Evolutionary conservation across 2,797 vertebrate species (phyloP).

Genomic region (Sebastes kiyomatsui): DNA sequence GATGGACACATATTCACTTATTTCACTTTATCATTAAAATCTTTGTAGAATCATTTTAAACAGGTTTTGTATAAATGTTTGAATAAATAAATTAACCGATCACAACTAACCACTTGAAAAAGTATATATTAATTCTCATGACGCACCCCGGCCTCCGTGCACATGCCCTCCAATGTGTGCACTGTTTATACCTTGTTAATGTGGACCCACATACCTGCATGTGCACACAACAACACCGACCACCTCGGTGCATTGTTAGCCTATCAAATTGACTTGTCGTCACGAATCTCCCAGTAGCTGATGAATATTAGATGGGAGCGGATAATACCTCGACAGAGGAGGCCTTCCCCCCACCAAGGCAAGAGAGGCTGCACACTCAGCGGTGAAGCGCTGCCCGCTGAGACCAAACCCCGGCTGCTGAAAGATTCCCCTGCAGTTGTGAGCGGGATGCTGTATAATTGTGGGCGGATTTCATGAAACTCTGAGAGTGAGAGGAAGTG

Average conservation of each 20-base stretch:
- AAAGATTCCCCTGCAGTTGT: slow-evolving; percentile 46
- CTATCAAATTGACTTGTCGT: slow-evolving; percentile 64
- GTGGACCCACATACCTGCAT: slow-evolving; percentile 16
- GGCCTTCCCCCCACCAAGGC: slow-evolving; percentile 61
- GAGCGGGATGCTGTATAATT: slow-evolving; percentile 40
- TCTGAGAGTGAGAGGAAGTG: slow-evolving; percentile 9
- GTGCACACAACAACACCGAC: slow-evolving; percentile 44
- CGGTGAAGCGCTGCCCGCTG: slow-evolving; percentile 65
- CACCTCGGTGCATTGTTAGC: slow-evolving; percentile 61
- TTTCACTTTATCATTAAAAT: neutral
- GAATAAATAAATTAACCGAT: neutral
- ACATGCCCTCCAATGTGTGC: slow-evolving; percentile 54
- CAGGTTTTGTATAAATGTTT: neutral
- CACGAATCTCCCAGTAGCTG: slow-evolving; percentile 69
- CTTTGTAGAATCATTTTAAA: neutral
- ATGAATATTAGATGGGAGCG: slow-evolving; percentile 77
- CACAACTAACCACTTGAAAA: neutral
- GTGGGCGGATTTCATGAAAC: slow-evolving; percentile 61
- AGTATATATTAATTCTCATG: neutral
- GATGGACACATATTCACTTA: neutral
- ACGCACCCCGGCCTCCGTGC: neutral
- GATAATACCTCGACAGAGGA: slow-evolving; percentile 69
- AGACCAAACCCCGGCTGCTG: slow-evolving; percentile 53
- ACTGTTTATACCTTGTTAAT: slow-evolving; percentile 17
- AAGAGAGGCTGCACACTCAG: slow-evolving; percentile 59